Conservation (phyloP, 2,113 vertebrate species). For the Columba janthina region DNA sequence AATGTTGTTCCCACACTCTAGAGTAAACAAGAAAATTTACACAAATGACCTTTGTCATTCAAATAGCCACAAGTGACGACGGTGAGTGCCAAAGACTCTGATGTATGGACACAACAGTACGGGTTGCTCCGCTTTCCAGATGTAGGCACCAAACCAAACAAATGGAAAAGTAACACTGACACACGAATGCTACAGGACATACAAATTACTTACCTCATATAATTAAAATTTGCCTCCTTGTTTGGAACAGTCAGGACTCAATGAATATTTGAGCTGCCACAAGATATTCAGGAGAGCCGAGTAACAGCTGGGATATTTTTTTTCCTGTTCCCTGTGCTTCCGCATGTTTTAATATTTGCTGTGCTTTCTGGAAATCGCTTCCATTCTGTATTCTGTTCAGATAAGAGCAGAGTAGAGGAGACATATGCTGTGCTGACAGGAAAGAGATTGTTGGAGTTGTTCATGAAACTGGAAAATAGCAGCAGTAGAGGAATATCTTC, state of each 20-base stretch:
- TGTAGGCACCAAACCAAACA: background rate
- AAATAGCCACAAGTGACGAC: background rate
- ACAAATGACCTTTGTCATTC: background rate
- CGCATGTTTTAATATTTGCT: constrained; percentile 38
- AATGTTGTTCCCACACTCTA: background rate
- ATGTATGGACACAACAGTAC: background rate
- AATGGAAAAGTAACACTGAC: background rate
- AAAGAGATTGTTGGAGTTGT: constrained; percentile 1
- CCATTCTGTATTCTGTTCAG: constrained; percentile 37
- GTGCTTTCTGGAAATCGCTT: constrained; percentile 47
- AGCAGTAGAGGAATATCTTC: background rate
- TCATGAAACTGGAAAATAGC: constrained; percentile 14
- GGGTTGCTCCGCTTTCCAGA: background rate
- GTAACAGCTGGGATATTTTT: background rate
- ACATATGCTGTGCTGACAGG: constrained; percentile 51
- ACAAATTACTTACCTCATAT: rapidly evolving
- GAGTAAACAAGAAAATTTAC: background rate
- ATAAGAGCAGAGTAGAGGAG: constrained; percentile 38
- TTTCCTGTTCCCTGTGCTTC: background rate
- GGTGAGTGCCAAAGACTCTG: background rate
- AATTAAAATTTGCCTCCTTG: background rate
- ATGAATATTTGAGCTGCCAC: background rate
- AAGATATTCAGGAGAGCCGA: background rate
- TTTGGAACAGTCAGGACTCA: background rate
- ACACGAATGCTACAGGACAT: background rate